phyloP scores from a whole-genome alignment of 2,113 vertebrate genomes.

The Lophotis ruficrista region DNA sequence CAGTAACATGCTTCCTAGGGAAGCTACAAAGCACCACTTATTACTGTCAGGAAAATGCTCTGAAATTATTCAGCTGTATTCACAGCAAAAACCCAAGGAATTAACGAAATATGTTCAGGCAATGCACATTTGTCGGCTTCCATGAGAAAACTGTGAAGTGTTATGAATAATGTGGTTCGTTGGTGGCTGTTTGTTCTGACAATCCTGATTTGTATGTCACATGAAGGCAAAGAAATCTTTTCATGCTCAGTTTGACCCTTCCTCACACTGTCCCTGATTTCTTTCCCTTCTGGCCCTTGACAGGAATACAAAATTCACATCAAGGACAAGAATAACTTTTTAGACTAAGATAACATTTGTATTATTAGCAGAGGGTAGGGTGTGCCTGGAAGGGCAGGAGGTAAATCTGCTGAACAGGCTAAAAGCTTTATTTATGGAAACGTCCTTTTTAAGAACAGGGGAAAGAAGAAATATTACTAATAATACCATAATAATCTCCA shows the following conservation, averaged over 20 bases:
- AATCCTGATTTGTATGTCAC: not conserved
- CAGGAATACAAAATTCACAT: constrained; percentile 16
- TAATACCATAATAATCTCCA: not conserved
- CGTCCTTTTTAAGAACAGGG: not conserved
- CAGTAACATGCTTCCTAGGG: not conserved
- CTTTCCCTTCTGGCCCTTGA: constrained; percentile 22
- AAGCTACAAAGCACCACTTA: not conserved
- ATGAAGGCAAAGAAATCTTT: constrained; percentile 31
- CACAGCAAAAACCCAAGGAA: constrained; percentile 14
- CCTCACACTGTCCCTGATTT: not conserved
- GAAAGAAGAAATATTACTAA: constrained; percentile 16
- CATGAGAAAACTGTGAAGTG: constrained; percentile 62
- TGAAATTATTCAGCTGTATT: constrained; percentile 51
- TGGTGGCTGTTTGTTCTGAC: constrained; percentile 51
- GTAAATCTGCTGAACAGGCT: constrained; percentile 48
- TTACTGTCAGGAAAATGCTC: constrained; percentile 33
- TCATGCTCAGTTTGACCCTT: constrained; percentile 37
- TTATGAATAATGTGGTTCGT: constrained; percentile 60
- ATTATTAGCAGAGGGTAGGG: constrained; percentile 57
- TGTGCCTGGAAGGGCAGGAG: constrained; percentile 49
- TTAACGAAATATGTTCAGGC: constrained; percentile 67
- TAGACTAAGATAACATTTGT: constrained; percentile 19
- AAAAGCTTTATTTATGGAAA: constrained; percentile 52
- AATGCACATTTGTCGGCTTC: constrained; percentile 55
- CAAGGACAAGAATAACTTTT: constrained; percentile 50